These are phyloP conservation scores for Eubucco bourcierii DNA, from an alignment of 2,113 vertebrate species.

Conservation along the genomic window DNA sequence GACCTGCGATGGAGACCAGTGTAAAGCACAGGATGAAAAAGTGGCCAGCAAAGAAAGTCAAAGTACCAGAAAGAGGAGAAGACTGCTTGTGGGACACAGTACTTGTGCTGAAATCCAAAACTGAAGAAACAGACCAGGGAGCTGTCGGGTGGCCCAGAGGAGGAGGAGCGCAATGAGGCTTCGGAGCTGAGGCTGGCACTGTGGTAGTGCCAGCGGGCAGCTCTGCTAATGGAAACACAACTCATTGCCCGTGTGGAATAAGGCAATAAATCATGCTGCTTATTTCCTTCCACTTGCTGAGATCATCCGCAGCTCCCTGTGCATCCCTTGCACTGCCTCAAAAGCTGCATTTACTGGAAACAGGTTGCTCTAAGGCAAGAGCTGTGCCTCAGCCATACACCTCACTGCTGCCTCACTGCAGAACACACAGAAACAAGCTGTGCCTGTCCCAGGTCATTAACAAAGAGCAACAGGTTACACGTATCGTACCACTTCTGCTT, in stretches of 20 bases:
- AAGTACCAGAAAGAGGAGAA: background rate
- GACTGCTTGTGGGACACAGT: background rate
- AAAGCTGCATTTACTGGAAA: background rate
- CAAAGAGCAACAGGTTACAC: background rate
- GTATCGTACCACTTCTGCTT: too few relatives aligned
- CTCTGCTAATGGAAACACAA: background rate
- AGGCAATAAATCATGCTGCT: background rate
- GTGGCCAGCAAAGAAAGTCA: background rate
- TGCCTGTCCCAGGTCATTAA: background rate
- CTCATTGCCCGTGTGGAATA: background rate
- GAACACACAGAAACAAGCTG: accelerated
- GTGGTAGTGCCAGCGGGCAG: conserved; percentile 11
- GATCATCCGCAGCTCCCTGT: background rate
- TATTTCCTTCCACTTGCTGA: background rate
- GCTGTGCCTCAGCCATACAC: background rate
- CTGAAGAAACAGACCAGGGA: background rate
- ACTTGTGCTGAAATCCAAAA: background rate
- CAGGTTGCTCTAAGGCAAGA: background rate
- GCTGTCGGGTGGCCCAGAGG: background rate
- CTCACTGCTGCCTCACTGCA: background rate
- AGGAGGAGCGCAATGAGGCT: background rate
- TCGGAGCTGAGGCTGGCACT: conserved; percentile 35
- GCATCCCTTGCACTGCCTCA: background rate
- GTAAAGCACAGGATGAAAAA: background rate
- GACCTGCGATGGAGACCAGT: background rate